These are phyloP conservation scores for Aix galericulata DNA, from an alignment of 2,113 vertebrate genomes.

Conservation along the genomic window DNA sequence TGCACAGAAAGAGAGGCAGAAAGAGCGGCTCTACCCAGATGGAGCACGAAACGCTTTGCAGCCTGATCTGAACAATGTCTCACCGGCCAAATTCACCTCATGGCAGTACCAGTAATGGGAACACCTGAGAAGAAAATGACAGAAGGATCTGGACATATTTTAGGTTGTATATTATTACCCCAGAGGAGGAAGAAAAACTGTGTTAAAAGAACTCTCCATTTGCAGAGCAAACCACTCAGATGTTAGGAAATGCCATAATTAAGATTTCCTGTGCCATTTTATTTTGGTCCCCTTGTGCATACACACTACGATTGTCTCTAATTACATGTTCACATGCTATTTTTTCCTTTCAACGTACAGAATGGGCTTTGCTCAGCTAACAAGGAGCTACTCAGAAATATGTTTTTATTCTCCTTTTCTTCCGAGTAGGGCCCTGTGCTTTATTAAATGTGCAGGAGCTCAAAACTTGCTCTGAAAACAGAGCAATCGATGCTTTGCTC, in stretches of 20 bases:
- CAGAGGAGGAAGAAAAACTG: background rate
- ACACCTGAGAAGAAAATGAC: slow-evolving; percentile 54
- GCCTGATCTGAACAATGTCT: background rate
- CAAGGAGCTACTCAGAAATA: background rate
- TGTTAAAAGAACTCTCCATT: background rate
- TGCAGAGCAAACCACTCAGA: background rate
- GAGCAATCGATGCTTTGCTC: background rate
- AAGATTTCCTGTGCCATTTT: slow-evolving; percentile 8
- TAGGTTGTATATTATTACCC: background rate
- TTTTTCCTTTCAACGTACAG: slow-evolving; percentile 4
- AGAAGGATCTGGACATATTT: background rate
- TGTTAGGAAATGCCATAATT: slow-evolving; percentile 42
- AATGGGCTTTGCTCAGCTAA: slow-evolving; percentile 10
- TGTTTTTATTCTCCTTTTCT: slow-evolving; percentile 26
- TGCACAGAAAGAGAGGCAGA: background rate
- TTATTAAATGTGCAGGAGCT: background rate
- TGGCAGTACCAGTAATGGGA: background rate
- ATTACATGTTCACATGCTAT: background rate
- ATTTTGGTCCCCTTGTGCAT: background rate
- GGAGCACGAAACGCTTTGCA: background rate
- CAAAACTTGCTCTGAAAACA: background rate
- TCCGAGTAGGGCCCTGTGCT: background rate
- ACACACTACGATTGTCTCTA: background rate
- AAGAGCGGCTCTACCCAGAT: slow-evolving; percentile 3
- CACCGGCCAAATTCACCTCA: background rate